phyloP scores from a whole-genome alignment of 1,140 invertebrate species.

The Bradysia coprophila region DNA sequence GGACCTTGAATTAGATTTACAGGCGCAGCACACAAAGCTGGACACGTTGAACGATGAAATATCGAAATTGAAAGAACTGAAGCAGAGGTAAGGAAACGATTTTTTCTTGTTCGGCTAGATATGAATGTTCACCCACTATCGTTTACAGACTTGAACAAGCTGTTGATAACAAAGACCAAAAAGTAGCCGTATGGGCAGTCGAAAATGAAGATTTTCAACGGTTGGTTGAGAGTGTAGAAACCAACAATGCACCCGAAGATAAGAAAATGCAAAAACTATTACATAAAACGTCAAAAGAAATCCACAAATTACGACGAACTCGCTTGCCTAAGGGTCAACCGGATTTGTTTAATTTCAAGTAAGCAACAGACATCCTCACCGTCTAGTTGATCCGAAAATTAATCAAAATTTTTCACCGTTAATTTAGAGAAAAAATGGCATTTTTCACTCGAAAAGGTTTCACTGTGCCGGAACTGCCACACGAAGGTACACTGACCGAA shows the following conservation, averaged over 20 bases:
- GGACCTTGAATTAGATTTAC: slow-evolving; percentile 80
- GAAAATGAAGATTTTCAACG: slow-evolving; percentile 73
- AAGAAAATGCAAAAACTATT: slow-evolving; percentile 63
- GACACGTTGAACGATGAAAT: slow-evolving; percentile 71
- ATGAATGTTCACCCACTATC: too few relatives aligned
- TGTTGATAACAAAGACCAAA: slow-evolving; percentile 53
- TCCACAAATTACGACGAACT: slow-evolving; percentile 73
- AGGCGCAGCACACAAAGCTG: slow-evolving; percentile 69
- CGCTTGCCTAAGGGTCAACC: slow-evolving; percentile 76
- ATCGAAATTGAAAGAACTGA: slow-evolving; percentile 56
- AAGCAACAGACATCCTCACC: slow-evolving; percentile 26
- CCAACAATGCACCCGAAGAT: slow-evolving; percentile 47
- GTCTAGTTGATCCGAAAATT: slow-evolving; percentile 1
- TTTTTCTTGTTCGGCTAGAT: not conserved
- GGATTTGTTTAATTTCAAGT: slow-evolving; percentile 86
- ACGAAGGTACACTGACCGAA: slow-evolving; percentile 25
- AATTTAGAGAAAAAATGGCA: slow-evolving; percentile 81
- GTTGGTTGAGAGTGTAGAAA: slow-evolving; percentile 43
- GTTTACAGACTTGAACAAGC: slow-evolving; percentile 42
- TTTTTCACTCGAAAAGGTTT: slow-evolving; percentile 74
- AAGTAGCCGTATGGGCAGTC: slow-evolving; percentile 63
- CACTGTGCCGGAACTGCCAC: slow-evolving; percentile 54
- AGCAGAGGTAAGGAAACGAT: slow-evolving; percentile 32
- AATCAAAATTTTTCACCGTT: not conserved
- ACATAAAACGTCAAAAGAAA: slow-evolving; percentile 71